Evolutionary conservation across 2,797 vertebrate species (phyloP).

Genomic region (Distichodus sexfasciatus): DNA sequence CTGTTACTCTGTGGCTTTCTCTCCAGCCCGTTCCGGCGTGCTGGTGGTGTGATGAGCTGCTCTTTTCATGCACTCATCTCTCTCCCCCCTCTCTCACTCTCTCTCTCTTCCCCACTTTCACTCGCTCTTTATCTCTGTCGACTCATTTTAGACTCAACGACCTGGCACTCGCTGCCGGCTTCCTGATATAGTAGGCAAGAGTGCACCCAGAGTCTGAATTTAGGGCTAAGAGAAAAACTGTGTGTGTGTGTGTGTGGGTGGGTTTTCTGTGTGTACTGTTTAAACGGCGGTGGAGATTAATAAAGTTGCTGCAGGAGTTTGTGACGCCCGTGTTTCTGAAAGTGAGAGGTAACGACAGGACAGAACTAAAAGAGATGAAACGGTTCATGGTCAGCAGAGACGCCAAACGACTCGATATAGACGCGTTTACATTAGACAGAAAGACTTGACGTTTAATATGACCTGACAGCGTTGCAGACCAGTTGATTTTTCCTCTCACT

Average conservation of each 20-base stretch:
- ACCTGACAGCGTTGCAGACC: no score
- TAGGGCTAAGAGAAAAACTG: slow-evolving; percentile 32
- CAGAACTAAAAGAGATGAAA: no score
- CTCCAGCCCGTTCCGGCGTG: slow-evolving; percentile 46
- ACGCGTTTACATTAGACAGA: no score
- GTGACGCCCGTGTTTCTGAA: no score
- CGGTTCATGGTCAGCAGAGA: no score
- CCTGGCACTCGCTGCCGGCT: slow-evolving; percentile 46
- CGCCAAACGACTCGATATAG: no score
- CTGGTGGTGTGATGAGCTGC: slow-evolving; percentile 48
- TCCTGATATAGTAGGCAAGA: slow-evolving; percentile 36
- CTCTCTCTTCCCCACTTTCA: slow-evolving; percentile 43
- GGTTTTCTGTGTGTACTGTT: background rate
- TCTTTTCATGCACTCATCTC: slow-evolving; percentile 23
- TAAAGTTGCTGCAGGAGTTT: slow-evolving; percentile 13
- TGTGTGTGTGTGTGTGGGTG: background rate
- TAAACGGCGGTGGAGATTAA: background rate
- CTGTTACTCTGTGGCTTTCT: slow-evolving; percentile 35
- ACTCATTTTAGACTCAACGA: slow-evolving; percentile 63
- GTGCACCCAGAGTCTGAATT: slow-evolving; percentile 27
- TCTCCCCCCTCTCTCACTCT: slow-evolving; percentile 33
- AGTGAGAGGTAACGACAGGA: no score
- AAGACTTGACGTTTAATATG: no score
- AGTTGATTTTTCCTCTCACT: no score
- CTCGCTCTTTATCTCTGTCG: slow-evolving; percentile 37